Percentiles rank a stretch among this genome's conserved stretches.
Evolutionary conservation across 2,888 invertebrate genomes (phyloP).

Genomic region (Meteorus colon): DNA sequence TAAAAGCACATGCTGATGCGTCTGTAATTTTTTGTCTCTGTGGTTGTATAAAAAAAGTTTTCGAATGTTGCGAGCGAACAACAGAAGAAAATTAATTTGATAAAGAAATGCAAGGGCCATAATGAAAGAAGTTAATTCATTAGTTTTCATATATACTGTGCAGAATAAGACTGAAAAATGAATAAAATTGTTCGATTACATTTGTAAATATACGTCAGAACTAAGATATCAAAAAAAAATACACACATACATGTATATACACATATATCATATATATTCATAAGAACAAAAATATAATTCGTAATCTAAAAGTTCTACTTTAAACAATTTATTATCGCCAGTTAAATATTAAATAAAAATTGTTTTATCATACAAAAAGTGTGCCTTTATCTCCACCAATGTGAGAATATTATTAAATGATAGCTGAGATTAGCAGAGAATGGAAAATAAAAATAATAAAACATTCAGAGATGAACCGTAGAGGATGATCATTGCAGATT

Average conservation of each 20-base stretch:
- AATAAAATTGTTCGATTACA: slow-evolving; percentile 61
- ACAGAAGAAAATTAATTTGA: neutral
- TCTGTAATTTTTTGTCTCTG: neutral
- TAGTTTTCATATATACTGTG: slow-evolving; percentile 59
- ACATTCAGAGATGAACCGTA: slow-evolving; percentile 25
- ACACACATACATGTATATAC: neutral
- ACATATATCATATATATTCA: neutral
- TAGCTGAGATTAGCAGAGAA: slow-evolving; percentile 13
- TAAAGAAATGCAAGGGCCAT: neutral
- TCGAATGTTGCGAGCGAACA: neutral
- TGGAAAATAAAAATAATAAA: slow-evolving; percentile 21
- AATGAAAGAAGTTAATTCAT: slow-evolving; percentile 24
- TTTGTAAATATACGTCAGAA: slow-evolving; percentile 65
- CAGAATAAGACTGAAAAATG: slow-evolving; percentile 69
- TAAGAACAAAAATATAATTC: neutral
- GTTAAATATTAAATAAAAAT: neutral
- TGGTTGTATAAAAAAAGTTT: neutral
- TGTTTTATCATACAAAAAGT: neutral
- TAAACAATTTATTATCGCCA: neutral
- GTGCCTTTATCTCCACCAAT: neutral
- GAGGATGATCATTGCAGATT: neutral
- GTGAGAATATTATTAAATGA: slow-evolving; percentile 37
- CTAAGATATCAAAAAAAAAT: slow-evolving; percentile 20
- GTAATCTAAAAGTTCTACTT: neutral
- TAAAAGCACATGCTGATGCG: neutral